Conservation (phyloP, 1,140 invertebrate species). For the Triops cancriformis region DNA sequence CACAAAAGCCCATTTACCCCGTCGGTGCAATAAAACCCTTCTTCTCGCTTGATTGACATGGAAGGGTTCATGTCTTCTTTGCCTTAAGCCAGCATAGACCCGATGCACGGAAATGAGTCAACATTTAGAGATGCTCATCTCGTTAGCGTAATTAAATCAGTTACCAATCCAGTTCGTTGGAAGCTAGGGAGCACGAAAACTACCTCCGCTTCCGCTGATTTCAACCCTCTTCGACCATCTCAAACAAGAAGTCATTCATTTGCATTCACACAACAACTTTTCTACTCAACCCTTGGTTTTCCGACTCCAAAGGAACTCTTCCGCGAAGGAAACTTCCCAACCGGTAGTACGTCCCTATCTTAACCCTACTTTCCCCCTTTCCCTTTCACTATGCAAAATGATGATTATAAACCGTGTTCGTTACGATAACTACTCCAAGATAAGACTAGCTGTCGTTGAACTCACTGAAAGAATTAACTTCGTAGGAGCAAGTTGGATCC, state of each 20-base stretch:
- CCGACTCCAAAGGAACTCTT: not conserved
- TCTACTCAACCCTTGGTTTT: not conserved
- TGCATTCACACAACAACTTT: not conserved
- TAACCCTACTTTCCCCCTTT: not conserved
- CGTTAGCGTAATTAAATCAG: constrained; percentile 7
- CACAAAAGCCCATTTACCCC: not conserved
- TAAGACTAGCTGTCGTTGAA: not conserved
- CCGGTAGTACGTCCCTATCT: not conserved
- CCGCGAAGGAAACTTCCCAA: not conserved
- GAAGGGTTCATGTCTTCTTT: not conserved
- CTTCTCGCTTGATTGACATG: not conserved
- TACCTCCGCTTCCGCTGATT: not conserved
- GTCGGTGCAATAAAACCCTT: not conserved
- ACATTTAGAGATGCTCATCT: not conserved
- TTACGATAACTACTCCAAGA: not conserved
- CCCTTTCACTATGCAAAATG: not conserved
- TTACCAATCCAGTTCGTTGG: not conserved
- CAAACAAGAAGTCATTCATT: not conserved
- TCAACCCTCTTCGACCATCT: not conserved
- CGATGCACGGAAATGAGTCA: not conserved
- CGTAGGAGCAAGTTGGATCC: not conserved
- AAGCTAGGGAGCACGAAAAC: not conserved
- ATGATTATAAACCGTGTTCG: not conserved
- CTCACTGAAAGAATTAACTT: not conserved
- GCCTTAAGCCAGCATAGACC: not conserved